Base-by-base conservation (phyloP, 2,888 invertebrate genomes). In the Tiphia femorata region DNA sequence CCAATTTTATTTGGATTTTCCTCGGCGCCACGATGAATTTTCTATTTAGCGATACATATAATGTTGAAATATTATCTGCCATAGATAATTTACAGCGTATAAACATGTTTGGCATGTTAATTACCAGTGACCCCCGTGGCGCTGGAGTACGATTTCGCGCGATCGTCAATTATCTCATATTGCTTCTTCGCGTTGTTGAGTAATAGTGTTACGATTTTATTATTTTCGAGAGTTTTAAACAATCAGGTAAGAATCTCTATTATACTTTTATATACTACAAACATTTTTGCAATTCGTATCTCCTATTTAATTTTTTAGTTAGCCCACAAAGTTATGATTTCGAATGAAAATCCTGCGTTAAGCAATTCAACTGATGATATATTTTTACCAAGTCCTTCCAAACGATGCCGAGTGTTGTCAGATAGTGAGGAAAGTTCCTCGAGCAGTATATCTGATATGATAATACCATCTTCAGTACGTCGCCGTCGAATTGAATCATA, bases 11-110 rank as follows among this genome's bases (percentile, higher is more conserved):
- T 27, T 40, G 44, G 41, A 38, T 50, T 56, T 38, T 40, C 46
- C 46, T 40, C 50, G 49, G 44, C 33, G 46, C 46, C 56, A 56
- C 44, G 44, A 56, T 56, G 46, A 50, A 56, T 46, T 56, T 56
- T 49, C 23, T 50, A 56, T 56, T 50, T 23, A 16, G 17, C 49
- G 56, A 44, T 50, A 46, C 50, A 50, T n/a, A 50, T 51, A 51
- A 57, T 57, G 35, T 47, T 57, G 42, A 57, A 57, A 48, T 58
- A 52, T 58, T 37, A 52, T 52, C 50, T 35, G n/a, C 47, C 50
- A 58, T 37, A 37, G 44, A 42, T 57, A 52, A 58, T n/a, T 58
- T 58, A 52, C 37, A 43, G 7, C 23, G 23, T 50, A 4, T 30
- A 47, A 41, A 2, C 42, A 40, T 30, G 40, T 38, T 20, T 47